Evolutionary conservation across 2,113 vertebrate genomes (phyloP).

Genomic region (Lathamus discolor): DNA sequence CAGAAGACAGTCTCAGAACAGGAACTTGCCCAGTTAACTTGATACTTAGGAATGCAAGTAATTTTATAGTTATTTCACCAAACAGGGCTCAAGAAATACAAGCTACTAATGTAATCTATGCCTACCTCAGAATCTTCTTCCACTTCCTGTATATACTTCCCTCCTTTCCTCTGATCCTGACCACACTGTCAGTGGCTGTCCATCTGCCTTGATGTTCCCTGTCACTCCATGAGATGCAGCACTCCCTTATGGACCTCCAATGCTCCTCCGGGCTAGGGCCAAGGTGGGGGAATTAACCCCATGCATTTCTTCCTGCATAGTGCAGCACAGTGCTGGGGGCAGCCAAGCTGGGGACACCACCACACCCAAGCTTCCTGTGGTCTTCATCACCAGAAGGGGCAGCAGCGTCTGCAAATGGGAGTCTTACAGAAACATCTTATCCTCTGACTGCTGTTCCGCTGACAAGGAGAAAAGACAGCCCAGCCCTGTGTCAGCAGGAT

Average conservation of each 20-base stretch:
- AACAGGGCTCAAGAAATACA: not conserved
- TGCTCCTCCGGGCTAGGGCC: not conserved
- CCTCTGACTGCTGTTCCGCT: not conserved
- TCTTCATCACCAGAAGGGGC: fast-evolving
- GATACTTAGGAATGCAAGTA: not conserved
- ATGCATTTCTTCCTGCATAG: not conserved
- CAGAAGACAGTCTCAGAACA: not conserved
- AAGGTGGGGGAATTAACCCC: not conserved
- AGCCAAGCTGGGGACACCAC: not conserved
- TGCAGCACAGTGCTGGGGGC: not conserved
- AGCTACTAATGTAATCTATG: not conserved
- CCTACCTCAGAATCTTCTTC: not conserved
- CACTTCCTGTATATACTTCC: not conserved
- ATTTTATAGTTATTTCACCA: not conserved
- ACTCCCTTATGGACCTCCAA: not conserved
- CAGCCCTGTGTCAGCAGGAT: not conserved
- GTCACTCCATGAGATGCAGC: not conserved
- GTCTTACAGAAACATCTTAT: not conserved
- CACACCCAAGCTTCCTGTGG: not conserved
- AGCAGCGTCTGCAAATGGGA: not conserved
- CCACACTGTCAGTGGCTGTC: not conserved
- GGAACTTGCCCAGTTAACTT: not conserved
- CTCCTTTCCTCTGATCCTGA: not conserved
- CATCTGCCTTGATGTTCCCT: not conserved
- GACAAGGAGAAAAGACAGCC: not conserved